Percentiles rank a stretch among this genome's conserved stretches.
These are phyloP conservation scores for Acanthococcus lagerstroemiae DNA, from an alignment of 2,888 invertebrate species.

Conservation along the genomic window DNA sequence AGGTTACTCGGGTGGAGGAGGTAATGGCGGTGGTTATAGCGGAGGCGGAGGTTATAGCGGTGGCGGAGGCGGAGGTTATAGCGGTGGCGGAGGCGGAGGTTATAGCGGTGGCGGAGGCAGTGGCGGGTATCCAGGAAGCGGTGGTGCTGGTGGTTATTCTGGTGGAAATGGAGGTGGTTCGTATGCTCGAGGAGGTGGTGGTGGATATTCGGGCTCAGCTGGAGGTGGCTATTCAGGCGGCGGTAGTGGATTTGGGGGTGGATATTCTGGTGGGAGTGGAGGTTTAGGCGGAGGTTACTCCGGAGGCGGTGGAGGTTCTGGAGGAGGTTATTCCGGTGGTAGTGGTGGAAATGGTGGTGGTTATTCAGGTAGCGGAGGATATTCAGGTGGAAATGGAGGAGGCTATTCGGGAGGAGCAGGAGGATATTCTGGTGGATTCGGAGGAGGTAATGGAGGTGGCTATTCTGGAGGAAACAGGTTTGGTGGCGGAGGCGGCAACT, in stretches of 20 bases:
- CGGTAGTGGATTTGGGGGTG: neutral
- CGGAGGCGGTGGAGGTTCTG: neutral
- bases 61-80: neutral
- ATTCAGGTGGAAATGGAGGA: neutral
- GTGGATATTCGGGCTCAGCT: neutral
- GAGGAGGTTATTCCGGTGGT: neutral
- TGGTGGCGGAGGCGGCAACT: conserved; percentile 1
- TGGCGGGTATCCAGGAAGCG: neutral
- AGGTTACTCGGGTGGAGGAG: neutral
- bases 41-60: neutral
- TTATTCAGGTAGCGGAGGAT: neutral
- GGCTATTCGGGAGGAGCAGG: neutral
- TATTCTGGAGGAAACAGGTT: neutral
- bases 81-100: neutral
- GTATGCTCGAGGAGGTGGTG: neutral
- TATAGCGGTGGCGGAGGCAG: neutral
- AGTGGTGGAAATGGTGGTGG: neutral
- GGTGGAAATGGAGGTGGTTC: neutral
- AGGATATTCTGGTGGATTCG: neutral
- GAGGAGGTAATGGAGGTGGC: neutral
- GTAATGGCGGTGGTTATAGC: neutral
- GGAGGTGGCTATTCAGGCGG: neutral
- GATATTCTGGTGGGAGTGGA: neutral
- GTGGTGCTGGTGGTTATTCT: neutral
- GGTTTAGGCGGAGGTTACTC: neutral